Base-by-base conservation (phyloP, 2,797 vertebrate genomes). In the Chaetophractus vellerosus region DNA sequence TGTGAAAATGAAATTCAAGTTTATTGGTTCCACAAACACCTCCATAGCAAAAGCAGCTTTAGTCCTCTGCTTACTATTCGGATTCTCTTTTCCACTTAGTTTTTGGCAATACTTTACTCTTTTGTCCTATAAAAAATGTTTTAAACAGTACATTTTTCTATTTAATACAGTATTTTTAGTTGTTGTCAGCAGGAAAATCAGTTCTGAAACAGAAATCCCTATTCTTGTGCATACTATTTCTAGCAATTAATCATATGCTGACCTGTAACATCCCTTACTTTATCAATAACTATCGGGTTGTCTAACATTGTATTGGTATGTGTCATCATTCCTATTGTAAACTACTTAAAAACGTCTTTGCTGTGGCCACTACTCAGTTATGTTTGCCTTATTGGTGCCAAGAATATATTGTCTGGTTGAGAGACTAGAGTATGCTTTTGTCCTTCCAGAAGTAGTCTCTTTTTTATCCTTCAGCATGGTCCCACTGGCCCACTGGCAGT, bases 91-190 rank as follows among this genome's bases (percentile, higher is more conserved):
- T 81, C 50, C 15, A 19, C 36, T 85, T 80, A n/a, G 72, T 31
- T 88, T 91, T 83, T 78, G 90, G 66, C 82, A 95, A 57, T 92
- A 92, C 72, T 57, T 86, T 72, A 86, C 45, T 74, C 89, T 75
- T 96, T 83, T 95, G 66, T 94, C 66, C 52, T 88, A 80, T 59
- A 64, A 83, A 84, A 79, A 68, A 26, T 84, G 57, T 16, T 88
- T 96, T 88, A 61, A 92, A 84, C 10, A 33, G 74, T 57, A 91
- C 15, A 85, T 78, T 66, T 88, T 38, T 61, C 72, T 78, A 88
- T 78, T 94, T 91, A 94, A 88, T 55, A 5, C 4, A 66, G 61
- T n/a, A 85, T 85, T 93, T 84, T 91, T 82, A 76, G 9, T 74
- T 95, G 69, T 93, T 93, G 85, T 72, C 38, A 82, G 87, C 59